Base-by-base conservation (phyloP, 2,113 vertebrate genomes). In the Noctilio leporinus region DNA sequence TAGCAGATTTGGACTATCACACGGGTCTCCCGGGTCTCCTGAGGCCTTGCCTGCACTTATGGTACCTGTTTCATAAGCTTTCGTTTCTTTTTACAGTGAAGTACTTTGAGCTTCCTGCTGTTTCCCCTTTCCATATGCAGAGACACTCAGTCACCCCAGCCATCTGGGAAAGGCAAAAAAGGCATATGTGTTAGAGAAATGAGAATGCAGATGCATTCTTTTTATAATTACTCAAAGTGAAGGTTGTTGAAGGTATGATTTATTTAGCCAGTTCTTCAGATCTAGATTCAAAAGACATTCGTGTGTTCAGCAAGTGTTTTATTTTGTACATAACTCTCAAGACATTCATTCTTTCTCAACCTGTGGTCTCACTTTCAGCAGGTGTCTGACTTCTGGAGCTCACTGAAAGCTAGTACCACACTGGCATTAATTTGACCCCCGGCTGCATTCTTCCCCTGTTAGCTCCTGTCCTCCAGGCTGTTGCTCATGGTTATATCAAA, bases 401-500 rank as follows among this genome's bases (percentile, higher is more conserved):
- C 45, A 28, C 53, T 49, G 81, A 90, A 93, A 85, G 85, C 77
- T 69, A 28, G 9, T 73, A 7, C 6, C 51, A 15, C 26, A 22
- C 49, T 64, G 89, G 64, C 80, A 77, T 96, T 87, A 77, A 65
- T 77, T 87, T 93, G 93, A 93, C 91, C 94, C 93, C 95, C 0
- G 1, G 94, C 89, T 93, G 89, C 40, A 94, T 77, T 62, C 57
- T 55, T 93, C 95, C 80, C 47, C 53, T 96, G 96, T 98, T 72
- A 96, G 92, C 59, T 67, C 67, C 91, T 97, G 92, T 97, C 91
- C 69, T 85, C 69, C 33, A 82, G 92, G 94, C 72, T 97, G 95
- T 97, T 95, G 89, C 92, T 97, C 67, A 28, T 40, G 67, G 80
- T 93, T 95, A 67, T 94, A 96, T 97, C 96, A 97, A 97, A 97